Evolutionary conservation across 2,888 invertebrate species (phyloP), one percentile per base, ranked within the genome.

Genomic region (Drosophila rellima): DNA sequence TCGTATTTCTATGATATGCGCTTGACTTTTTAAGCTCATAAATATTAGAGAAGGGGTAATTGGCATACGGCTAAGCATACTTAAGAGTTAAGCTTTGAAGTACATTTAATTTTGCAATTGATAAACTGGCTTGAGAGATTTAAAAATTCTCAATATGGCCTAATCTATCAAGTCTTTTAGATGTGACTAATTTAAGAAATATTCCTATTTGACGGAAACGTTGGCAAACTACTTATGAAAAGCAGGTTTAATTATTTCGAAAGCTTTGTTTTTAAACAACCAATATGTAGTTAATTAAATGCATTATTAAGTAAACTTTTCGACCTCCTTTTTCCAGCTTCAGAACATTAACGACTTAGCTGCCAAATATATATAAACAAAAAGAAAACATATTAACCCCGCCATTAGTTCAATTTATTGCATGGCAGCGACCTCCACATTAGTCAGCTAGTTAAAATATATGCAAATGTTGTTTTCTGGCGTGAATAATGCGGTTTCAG

Each of bases 361-460:
- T 50, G 37, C 39, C n/a, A 42, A 40, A 42, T 23, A 8, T 15
- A 52, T 31, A 10, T 5, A 57, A 40, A 60, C 20, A 65, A 39
- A 51, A 51, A 42, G 31, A 37, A 63, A 60, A 48, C 37, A 56
- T 61, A 76, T 75, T 72, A 72, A 67, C 54, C 67, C 72, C 17
- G 52, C 31, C 47, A 75, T 82, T 70, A 68, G 56, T 8, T 61
- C 50, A 66, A 83, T 83, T 80, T 64, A 72, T 68, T 63, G 59
- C 55, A 20, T 31, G 47, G 8, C 52, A 18, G 35, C 48, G 52
- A 71, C 60, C 56, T 60, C 70, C 50, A 47, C 56, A 39, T 47
- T 50, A 55, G 57, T 67, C 54, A 69, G 48, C 44, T 50, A n/a
- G 29, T 35, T 20, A 15, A 63, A 42, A 54, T 45, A 40, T 77